These are phyloP conservation scores for Thryonomys swinderianus DNA, from an alignment of 2,113 vertebrate genomes.

Conservation along the genomic window DNA sequence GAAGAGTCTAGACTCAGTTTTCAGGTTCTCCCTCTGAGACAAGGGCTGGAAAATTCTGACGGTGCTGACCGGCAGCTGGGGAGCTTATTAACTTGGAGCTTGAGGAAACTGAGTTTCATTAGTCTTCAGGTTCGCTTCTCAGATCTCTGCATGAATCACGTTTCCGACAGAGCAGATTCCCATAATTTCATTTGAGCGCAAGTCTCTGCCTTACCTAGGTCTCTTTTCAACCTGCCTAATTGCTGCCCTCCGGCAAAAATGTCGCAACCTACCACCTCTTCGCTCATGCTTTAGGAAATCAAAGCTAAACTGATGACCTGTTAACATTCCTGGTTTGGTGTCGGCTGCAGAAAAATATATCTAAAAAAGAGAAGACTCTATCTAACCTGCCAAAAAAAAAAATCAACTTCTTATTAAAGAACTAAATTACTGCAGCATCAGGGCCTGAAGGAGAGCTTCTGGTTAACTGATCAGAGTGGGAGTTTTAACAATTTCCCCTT, in stretches of 20 bases:
- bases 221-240: constrained; percentile 38
- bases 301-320: constrained; percentile 26
- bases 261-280: neutral
- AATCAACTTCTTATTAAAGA: neutral
- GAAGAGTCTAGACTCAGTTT: neutral
- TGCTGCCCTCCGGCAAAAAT: constrained; percentile 33
- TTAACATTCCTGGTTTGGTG: constrained; percentile 48
- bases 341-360: neutral
- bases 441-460: neutral
- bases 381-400: constrained; percentile 20
- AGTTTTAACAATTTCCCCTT: neutral
- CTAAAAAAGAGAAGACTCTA: neutral
- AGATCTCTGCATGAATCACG: constrained; percentile 15
- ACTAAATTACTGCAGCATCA: neutral
- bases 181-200: neutral
- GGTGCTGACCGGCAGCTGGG: neutral
- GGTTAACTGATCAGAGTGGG: neutral
- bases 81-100: neutral
- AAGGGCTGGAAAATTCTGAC: neutral
- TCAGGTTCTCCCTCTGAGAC: neutral
- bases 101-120: neutral
- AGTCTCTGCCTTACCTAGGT: constrained; percentile 1
- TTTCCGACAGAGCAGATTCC: constrained; percentile 3
- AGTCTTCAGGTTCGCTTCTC: neutral
- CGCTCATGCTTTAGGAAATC: constrained; percentile 10